A percentile compares a stretch with the other conserved stretches of the same genome.
Conservation (phyloP, 2,888 invertebrate genomes). For the Galerucella nymphaeae region DNA sequence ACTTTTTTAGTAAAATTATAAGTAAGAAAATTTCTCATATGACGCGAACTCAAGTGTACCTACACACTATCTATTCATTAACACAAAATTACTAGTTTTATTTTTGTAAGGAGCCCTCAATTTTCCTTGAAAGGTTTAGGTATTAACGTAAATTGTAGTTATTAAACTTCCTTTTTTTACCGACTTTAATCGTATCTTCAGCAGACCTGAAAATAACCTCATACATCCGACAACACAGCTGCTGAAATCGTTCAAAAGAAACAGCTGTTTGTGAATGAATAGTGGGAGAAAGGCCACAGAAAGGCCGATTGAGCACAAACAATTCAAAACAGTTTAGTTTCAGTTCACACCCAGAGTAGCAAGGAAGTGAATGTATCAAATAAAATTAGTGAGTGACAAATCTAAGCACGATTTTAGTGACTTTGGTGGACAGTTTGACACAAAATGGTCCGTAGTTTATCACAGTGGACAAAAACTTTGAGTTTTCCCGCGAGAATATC, state of each 20-base stretch:
- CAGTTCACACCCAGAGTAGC: slow-evolving; percentile 29
- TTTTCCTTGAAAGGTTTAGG: too few relatives aligned
- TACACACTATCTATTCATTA: too few relatives aligned
- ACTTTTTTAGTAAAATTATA: too few relatives aligned
- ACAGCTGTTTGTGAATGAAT: slow-evolving; percentile 60
- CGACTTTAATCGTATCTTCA: background rate
- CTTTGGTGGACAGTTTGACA: slow-evolving; percentile 26
- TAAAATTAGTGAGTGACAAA: slow-evolving; percentile 3
- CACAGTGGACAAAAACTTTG: slow-evolving; percentile 91
- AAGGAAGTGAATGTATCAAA: slow-evolving; percentile 19
- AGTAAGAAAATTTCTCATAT: too few relatives aligned
- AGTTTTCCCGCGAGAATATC: slow-evolving; percentile 89
- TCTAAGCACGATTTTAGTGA: slow-evolving; percentile 28
- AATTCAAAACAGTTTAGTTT: slow-evolving; percentile 52
- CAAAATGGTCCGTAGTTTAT: slow-evolving; percentile 86
- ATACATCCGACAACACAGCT: slow-evolving; percentile 21
- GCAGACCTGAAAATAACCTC: slow-evolving; percentile 7
- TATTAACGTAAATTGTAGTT: too few relatives aligned
- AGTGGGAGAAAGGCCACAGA: slow-evolving; percentile 62
- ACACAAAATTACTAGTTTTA: too few relatives aligned
- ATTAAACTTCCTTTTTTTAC: background rate
- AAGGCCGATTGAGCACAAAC: slow-evolving; percentile 61
- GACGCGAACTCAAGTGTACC: too few relatives aligned
- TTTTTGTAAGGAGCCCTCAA: too few relatives aligned
- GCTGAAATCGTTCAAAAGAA: slow-evolving; percentile 45